These are phyloP conservation scores for Lordiphosa andalusiaca DNA, from an alignment of 2,888 invertebrate species.

Conservation along the genomic window DNA sequence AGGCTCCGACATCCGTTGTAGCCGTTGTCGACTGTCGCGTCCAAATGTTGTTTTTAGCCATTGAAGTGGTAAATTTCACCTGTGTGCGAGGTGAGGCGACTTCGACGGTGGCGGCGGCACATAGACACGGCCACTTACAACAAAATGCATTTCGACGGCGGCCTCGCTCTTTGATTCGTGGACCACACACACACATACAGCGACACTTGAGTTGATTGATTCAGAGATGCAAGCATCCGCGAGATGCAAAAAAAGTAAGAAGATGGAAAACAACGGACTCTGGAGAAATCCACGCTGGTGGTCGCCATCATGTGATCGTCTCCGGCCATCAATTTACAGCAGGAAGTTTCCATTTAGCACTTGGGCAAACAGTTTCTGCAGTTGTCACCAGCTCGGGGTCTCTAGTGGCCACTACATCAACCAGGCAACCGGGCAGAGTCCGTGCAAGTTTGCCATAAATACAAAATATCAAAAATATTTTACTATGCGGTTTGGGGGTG, in stretches of 20 bases:
- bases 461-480: slow-evolving; percentile 66
- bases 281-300: slow-evolving; percentile 56
- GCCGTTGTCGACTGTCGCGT: slow-evolving; percentile 63
- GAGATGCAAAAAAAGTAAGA: slow-evolving; percentile 57
- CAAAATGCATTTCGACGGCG: slow-evolving; percentile 66
- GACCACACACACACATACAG: slow-evolving; percentile 69
- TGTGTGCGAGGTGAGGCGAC: slow-evolving; percentile 55
- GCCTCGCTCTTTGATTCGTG: slow-evolving; percentile 61
- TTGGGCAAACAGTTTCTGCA: slow-evolving; percentile 69
- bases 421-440: slow-evolving; percentile 26
- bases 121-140: slow-evolving; percentile 73
- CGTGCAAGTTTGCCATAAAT: slow-evolving; percentile 56
- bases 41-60: slow-evolving; percentile 72
- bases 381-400: slow-evolving; percentile 60
- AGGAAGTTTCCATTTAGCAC: slow-evolving; percentile 74
- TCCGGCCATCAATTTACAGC: slow-evolving; percentile 65
- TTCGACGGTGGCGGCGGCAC: slow-evolving; percentile 19
- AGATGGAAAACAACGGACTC: neutral
- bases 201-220: slow-evolving; percentile 73
- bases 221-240: slow-evolving; percentile 58
- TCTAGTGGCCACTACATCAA: slow-evolving; percentile 62
- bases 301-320: slow-evolving; percentile 34
- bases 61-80: slow-evolving; percentile 74
- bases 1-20: slow-evolving; percentile 58
- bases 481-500: slow-evolving; percentile 39